Base-by-base conservation (phyloP, 2,888 invertebrate genomes). In the Melanchra persicariae region DNA sequence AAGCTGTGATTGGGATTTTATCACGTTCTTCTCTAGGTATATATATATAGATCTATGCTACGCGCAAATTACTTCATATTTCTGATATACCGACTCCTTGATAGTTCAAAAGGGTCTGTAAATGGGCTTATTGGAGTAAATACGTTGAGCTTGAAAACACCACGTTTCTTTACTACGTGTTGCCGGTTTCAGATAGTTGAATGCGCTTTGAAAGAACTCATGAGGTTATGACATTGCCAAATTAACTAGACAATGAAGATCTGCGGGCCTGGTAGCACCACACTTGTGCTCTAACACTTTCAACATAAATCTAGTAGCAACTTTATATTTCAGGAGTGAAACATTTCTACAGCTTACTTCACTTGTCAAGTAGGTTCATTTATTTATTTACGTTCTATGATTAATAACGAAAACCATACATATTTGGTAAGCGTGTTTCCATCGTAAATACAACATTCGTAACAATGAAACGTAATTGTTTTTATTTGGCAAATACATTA, bases 401-500 rank as follows among this genome's bases (percentile, higher is more conserved):
- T 15, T 34, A 55, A 22, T 57, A 57, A 37, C 37, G 15, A 22
- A 22, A 37, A 22, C 8, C 19, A 43, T 40, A 40, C 45, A 52
- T 45, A 70, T 52, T 43, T 30, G 12, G 26, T 26, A 26, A 26
- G 17, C 43, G 43, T 67, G 74, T 58, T 51, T 52, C 7, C 52
- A 58, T 73, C 37, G 70, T 70, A 34, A 61, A 47, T 51, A 51
- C 37, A 17, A 62, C 40, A 66, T 62, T 45, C 58, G 40, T 24
- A 24, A 52, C 51, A 52, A 69, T 45, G 3, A 30, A 58, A 74
- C 26, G 5, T 52, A 58, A 73, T 73, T 49, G 73, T 73, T 73
- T 78, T 55, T 7, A 60, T 74, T 78, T 67, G n/a, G 43, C 43
- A 73, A 12, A 58, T 52, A 66, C 24, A 37, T 60, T 57, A 51